Base-by-base conservation (phyloP, 2,888 invertebrate species). In the Piscicola geometra region DNA sequence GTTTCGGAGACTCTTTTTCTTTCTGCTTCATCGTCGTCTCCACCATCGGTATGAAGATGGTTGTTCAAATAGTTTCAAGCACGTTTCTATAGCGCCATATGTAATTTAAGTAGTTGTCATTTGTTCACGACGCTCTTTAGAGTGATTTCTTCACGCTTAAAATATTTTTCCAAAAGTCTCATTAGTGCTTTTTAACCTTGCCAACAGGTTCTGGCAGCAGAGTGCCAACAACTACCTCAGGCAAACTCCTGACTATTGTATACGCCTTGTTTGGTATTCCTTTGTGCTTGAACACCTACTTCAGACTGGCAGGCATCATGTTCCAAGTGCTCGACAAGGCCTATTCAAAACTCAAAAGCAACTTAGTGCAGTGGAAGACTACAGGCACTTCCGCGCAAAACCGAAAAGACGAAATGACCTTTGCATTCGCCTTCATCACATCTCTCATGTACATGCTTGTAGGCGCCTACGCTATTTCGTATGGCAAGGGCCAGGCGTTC, bases 241-340 rank as follows among this genome's bases (percentile, higher is more conserved):
- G 68, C n/a, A 68, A 68, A 68, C 28, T 68, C 2, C n/a, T 25
- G 32, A 68, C 68, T 33, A 68, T 68, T 28, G 9, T 68, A 33
- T 68, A 68, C 33, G 68, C 68, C 30, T n/a, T 33, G n/a, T 32
- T 68, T 68, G 68, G 68, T 5, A 68, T 68, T 33, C 68, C 68
- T 32, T 33, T 68, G 32, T 68, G 68, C 33, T 18, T 68, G 30
- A 68, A 68, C 21, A 68, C 68, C 28, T 68, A 68, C 18, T 68
- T 68, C 68, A 30, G 68, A 68, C 68, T 68, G 28, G 68, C 68
- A 32, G 68, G 68, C 9, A 28, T 68, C 0, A 33, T 68, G 28
- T 33, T 68, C n/a, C 28, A 68, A 33, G 28, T 33, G n/a, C n/a
- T 68, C n/a, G 33, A 68, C 33, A 68, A 68, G 28, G 28, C 33